Conservation (phyloP, 53 echinoderm and acorn worm species). For the Patiria pectinifera region DNA sequence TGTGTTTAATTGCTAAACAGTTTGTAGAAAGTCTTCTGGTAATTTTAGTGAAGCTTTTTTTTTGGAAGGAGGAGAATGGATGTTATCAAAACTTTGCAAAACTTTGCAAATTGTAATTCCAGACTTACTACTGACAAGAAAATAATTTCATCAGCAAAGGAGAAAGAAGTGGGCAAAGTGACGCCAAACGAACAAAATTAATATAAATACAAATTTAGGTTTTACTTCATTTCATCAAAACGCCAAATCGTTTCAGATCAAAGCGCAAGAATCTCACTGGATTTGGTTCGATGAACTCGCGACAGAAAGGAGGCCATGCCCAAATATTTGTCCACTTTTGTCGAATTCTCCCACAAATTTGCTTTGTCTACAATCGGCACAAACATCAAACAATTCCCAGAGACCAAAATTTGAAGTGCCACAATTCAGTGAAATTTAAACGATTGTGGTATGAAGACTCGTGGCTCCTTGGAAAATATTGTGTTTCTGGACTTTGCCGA, state of each 20-base stretch:
- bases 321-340: neutral
- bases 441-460: neutral
- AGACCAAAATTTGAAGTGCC: neutral
- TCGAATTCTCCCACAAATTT: slow-evolving; percentile 26
- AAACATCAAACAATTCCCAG: slow-evolving; percentile 5
- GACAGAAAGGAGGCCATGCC: neutral
- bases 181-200: neutral
- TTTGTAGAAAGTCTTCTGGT: no score
- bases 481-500: neutral
- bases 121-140: no score
- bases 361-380: neutral
- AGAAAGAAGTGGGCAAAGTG: neutral
- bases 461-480: neutral
- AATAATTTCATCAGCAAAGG: no score
- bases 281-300: neutral
- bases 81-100: no score
- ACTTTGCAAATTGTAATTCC: no score
- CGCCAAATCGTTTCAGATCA: neutral
- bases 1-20: no score
- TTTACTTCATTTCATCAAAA: neutral
- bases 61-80: no score
- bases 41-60: no score
- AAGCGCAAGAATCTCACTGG: neutral
- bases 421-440: neutral
- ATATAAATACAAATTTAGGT: neutral